Evolutionary conservation across 2,797 vertebrate species (phyloP).

Genomic region (Danio kyathit): DNA sequence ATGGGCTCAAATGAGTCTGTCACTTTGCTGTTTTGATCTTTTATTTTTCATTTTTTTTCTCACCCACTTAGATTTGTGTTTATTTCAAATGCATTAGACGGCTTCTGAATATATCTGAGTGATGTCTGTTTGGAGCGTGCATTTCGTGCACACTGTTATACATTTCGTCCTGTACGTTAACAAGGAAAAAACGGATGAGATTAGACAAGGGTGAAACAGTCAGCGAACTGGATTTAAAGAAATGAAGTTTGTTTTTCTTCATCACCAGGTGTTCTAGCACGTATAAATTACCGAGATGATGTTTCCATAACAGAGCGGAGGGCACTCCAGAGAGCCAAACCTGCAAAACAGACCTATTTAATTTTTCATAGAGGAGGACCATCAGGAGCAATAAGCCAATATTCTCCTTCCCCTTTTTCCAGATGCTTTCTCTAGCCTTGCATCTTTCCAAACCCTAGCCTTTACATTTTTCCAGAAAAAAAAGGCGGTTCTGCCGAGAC

Average conservation of each 20-base stretch:
- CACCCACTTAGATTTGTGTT: slow-evolving; percentile 43
- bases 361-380: slow-evolving; percentile 96
- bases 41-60: slow-evolving; percentile 66
- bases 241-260: slow-evolving; percentile 86
- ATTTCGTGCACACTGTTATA: too few species aligned
- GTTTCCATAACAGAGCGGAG: slow-evolving; percentile 95
- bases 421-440: slow-evolving; percentile 95
- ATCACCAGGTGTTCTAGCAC: slow-evolving; percentile 93
- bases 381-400: slow-evolving; percentile 96
- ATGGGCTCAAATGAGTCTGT: slow-evolving; percentile 76
- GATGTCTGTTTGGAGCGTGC: background rate
- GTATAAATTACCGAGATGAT: slow-evolving; percentile 95
- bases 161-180: slow-evolving; percentile 65
- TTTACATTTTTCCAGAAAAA: slow-evolving; percentile 84
- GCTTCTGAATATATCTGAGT: slow-evolving; percentile 18
- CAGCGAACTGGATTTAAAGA: slow-evolving; percentile 69
- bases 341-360: slow-evolving; percentile 97
- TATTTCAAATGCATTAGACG: slow-evolving; percentile 51
- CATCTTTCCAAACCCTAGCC: slow-evolving; percentile 91
- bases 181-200: slow-evolving; percentile 78
- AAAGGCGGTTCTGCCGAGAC: slow-evolving; percentile 90
- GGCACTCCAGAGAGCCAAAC: slow-evolving; percentile 92
- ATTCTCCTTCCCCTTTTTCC: slow-evolving; percentile 95
- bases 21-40: slow-evolving; percentile 77
- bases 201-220: slow-evolving; percentile 79